Evolutionary conservation across 2,797 vertebrate genomes (phyloP), one percentile per base, ranked within the genome.

Genomic region (Hoplostethus mediterraneus): DNA sequence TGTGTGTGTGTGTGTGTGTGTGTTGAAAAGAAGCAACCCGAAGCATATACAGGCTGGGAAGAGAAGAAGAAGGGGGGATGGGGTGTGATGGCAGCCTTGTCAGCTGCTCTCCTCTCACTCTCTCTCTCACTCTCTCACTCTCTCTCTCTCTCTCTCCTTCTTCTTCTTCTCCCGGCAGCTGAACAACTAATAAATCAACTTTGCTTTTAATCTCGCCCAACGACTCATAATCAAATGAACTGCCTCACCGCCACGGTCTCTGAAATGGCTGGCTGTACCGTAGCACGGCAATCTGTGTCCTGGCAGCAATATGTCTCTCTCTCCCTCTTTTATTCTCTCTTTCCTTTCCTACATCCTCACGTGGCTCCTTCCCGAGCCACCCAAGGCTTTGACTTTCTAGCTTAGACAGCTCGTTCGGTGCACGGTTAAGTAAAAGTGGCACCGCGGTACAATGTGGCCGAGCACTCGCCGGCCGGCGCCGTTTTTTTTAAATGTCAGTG

Each of bases 201-300:
- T 77, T 86, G 78, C 90, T 89, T 94, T 94, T 93, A 93, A 94
- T 93, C 87, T 93, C 51, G 25, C 69, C 74, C 82, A 93, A 82
- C 91, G 92, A 87, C 85, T 93, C 89, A 84, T 87, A 90, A 94
- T 94, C 81, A 90, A 87, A 91, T 92, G 63, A 91, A 86, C 79
- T 78, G 80, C 81, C 81, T 84, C 55, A 16, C 75, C 77, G 83
- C 74, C 1, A 3, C 49, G 5, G 63, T 66, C 45, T 17, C 49
- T 62, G 63, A 45, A 57, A 44, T 48, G 1, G 38, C 42, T 57
- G 57, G 63, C 67, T 57, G 58, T 21, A 71, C 74, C 63, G 7
- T 12, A 8, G 47, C 57, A 30, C 40, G 28, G 45, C 65, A 13
- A 49, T 36, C 68, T 48, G 44, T 9, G 48, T 6, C 5, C 48